These are phyloP conservation scores for Spea hammondii DNA, from an alignment of 2,797 vertebrate species.

Conservation along the genomic window DNA sequence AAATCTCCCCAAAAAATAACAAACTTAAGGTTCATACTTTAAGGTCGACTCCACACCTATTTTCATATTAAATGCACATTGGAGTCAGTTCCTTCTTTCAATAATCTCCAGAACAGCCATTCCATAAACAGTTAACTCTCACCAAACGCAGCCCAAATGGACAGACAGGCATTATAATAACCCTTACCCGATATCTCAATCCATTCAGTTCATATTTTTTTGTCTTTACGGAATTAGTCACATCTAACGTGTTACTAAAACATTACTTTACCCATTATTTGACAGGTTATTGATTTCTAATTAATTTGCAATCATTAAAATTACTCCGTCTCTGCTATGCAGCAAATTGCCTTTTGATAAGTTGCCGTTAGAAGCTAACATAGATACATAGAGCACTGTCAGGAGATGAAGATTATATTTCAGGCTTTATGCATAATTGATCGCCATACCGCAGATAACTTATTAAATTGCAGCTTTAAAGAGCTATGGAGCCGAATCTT, in stretches of 20 bases:
- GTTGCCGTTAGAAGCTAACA: slow-evolving; percentile 18
- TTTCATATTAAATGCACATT: too few species aligned
- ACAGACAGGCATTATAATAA: too few species aligned
- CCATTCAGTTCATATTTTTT: background rate
- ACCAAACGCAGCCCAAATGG: too few species aligned
- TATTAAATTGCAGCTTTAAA: slow-evolving; percentile 44
- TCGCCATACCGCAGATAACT: slow-evolving; percentile 40
- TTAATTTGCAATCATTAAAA: slow-evolving; percentile 46
- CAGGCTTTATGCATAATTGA: slow-evolving; percentile 48
- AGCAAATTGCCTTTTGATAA: slow-evolving; percentile 53
- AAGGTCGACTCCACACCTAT: too few species aligned
- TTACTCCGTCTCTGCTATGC: slow-evolving; percentile 16
- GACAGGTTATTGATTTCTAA: slow-evolving; percentile 49
- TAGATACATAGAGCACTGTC: slow-evolving; percentile 31
- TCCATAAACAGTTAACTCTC: too few species aligned
- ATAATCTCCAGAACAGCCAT: too few species aligned
- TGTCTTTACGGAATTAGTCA: background rate
- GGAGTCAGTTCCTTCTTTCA: too few species aligned
- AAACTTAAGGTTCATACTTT: too few species aligned
- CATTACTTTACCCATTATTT: slow-evolving; percentile 27
- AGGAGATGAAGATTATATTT: slow-evolving; percentile 42
- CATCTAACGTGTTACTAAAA: background rate
- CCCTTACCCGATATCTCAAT: background rate
- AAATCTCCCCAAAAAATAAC: too few species aligned
- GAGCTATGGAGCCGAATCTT: slow-evolving; percentile 4